These are phyloP conservation scores for Lophura swinhoii DNA, from an alignment of 2,797 vertebrate genomes.

Conservation along the genomic window DNA sequence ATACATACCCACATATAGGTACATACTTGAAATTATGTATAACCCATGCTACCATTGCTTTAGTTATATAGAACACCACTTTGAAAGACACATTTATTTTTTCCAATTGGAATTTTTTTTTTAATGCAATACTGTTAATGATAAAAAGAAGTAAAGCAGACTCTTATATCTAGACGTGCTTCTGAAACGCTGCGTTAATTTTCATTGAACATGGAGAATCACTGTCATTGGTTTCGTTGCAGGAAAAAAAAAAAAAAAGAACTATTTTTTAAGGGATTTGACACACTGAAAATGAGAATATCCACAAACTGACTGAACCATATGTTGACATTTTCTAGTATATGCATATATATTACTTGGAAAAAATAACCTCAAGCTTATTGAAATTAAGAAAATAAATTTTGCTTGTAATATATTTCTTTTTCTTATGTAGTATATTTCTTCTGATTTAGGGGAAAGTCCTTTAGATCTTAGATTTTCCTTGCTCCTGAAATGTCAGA, in stretches of 20 bases:
- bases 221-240: conserved; percentile 28
- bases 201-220: conserved; percentile 41
- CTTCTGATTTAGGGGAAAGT: neutral
- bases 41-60: neutral
- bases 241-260: neutral
- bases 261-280: conserved; percentile 24
- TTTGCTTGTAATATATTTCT: neutral
- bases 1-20: neutral
- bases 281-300: conserved; percentile 39
- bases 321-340: conserved; percentile 16
- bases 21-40: neutral
- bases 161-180: neutral
- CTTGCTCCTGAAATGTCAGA: neutral
- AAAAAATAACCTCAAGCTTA: neutral
- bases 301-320: conserved; percentile 27
- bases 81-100: neutral
- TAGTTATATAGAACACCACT: neutral
- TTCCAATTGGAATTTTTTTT: neutral
- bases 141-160: conserved; percentile 26
- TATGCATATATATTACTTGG: neutral
- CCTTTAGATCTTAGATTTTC: neutral
- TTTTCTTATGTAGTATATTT: neutral
- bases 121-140: neutral
- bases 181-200: conserved; percentile 47
- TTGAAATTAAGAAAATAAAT: neutral